Evolutionary conservation across 64 coral and sea anemone genomes (phyloP).

Genomic region (Platygyra sinensis): DNA sequence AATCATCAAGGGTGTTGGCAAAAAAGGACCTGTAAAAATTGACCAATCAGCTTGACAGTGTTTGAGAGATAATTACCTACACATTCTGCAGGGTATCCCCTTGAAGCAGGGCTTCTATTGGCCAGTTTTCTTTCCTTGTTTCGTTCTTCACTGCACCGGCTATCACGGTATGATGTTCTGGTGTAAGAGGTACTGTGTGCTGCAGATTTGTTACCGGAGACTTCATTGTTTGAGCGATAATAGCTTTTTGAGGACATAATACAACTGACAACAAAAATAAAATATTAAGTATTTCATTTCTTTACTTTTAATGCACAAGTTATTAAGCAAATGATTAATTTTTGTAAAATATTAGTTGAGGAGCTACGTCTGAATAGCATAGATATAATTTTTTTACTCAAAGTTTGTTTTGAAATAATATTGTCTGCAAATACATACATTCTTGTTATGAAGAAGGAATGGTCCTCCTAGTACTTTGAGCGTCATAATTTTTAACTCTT

Average conservation of each 20-base stretch:
- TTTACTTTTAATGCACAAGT: background rate
- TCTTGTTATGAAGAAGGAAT: no score
- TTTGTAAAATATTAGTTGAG: background rate
- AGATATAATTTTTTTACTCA: no score
- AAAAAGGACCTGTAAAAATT: no score
- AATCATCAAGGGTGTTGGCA: no score
- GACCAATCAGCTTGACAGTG: no score
- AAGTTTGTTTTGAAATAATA: no score
- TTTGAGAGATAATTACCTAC: constrained; percentile 43
- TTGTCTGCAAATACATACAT: no score
- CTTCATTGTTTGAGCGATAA: background rate
- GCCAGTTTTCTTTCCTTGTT: background rate
- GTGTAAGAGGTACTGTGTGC: background rate
- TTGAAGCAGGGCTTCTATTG: constrained; percentile 67
- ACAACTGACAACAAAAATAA: background rate
- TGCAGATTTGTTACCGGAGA: background rate
- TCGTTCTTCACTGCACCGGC: background rate
- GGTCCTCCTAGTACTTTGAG: no score
- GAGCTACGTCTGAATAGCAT: no score
- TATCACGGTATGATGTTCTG: background rate
- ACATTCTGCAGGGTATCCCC: constrained; percentile 62
- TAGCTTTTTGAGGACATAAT: background rate
- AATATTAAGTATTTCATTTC: background rate
- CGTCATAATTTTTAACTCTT: no score
- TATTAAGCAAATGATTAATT: background rate